Conservation (phyloP, 2,113 vertebrate genomes). For the Microtus montanus region DNA sequence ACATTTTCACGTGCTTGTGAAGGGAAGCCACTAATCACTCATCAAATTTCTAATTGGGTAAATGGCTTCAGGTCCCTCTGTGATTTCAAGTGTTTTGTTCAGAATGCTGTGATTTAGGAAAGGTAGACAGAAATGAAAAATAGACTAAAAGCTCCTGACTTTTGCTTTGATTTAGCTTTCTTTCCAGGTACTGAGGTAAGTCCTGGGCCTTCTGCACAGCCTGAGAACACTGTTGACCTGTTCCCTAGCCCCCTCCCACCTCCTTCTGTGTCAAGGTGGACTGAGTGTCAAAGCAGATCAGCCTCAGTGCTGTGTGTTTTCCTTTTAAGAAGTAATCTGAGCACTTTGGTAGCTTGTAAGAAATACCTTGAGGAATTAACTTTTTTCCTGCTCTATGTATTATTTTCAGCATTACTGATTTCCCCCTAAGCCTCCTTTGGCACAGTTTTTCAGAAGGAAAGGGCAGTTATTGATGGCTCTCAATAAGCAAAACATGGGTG, state of each 20-base stretch:
- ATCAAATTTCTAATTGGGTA: not conserved
- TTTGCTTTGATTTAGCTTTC: not conserved
- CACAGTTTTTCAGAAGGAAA: slow-evolving; percentile 17
- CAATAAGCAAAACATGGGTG: not conserved
- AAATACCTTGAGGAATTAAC: slow-evolving; percentile 21
- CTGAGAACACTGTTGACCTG: not conserved
- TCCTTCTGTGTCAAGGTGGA: not conserved
- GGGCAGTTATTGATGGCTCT: not conserved
- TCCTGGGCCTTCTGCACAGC: not conserved
- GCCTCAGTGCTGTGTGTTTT: slow-evolving; percentile 9
- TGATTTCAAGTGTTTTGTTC: slow-evolving; percentile 27
- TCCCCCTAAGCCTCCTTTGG: not conserved
- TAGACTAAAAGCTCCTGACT: not conserved
- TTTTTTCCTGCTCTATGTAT: not conserved
- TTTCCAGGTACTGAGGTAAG: not conserved
- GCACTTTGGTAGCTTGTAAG: not conserved
- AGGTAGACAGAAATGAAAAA: not conserved
- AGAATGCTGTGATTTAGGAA: not conserved
- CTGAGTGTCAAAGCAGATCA: not conserved
- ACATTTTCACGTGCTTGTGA: not conserved
- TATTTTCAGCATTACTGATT: not conserved
- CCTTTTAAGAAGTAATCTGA: slow-evolving; percentile 8
- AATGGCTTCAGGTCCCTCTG: not conserved
- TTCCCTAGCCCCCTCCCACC: rapidly evolving
- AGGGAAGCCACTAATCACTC: not conserved